These are phyloP conservation scores for Macroramphosus scolopax DNA, from an alignment of 2,797 vertebrate species.

Conservation along the genomic window DNA sequence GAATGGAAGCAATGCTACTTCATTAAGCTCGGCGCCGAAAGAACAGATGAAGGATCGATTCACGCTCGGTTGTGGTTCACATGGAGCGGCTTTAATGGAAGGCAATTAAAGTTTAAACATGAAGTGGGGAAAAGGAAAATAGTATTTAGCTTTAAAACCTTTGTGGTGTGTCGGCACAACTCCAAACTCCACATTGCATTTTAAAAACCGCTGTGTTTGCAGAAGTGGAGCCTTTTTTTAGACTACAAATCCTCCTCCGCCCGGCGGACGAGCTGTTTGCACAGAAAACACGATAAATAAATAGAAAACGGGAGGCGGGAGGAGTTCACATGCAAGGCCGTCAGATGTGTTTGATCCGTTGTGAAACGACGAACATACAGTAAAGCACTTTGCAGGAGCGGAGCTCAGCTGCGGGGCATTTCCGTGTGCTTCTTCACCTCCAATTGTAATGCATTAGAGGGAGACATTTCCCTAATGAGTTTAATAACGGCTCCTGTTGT, in stretches of 20 bases:
- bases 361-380: slow-evolving; percentile 25
- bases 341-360: slow-evolving; percentile 26
- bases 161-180: background rate
- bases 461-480: slow-evolving; percentile 59
- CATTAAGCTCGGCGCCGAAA: slow-evolving; percentile 22
- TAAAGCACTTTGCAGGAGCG: too few species aligned
- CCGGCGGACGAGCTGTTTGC: background rate
- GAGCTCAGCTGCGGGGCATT: slow-evolving; percentile 25
- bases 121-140: slow-evolving; percentile 28
- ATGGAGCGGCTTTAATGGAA: slow-evolving; percentile 15
- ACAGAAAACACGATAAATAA: slow-evolving; percentile 9
- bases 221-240: slow-evolving; percentile 4
- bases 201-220: slow-evolving; percentile 2
- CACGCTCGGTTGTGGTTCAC: slow-evolving; percentile 9
- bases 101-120: slow-evolving; percentile 23
- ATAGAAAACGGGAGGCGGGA: slow-evolving; percentile 15
- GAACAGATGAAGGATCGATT: slow-evolving; percentile 32
- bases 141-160: slow-evolving; percentile 33
- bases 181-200: too few species aligned
- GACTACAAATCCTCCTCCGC: slow-evolving; percentile 28
- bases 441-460: slow-evolving; percentile 34
- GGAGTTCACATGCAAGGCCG: slow-evolving; percentile 18
- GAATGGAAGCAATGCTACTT: slow-evolving; percentile 16
- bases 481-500: slow-evolving; percentile 55
- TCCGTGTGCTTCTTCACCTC: slow-evolving; percentile 30